Evolutionary conservation across 2,113 vertebrate genomes (phyloP).

Genomic region (Prunella himalayana): DNA sequence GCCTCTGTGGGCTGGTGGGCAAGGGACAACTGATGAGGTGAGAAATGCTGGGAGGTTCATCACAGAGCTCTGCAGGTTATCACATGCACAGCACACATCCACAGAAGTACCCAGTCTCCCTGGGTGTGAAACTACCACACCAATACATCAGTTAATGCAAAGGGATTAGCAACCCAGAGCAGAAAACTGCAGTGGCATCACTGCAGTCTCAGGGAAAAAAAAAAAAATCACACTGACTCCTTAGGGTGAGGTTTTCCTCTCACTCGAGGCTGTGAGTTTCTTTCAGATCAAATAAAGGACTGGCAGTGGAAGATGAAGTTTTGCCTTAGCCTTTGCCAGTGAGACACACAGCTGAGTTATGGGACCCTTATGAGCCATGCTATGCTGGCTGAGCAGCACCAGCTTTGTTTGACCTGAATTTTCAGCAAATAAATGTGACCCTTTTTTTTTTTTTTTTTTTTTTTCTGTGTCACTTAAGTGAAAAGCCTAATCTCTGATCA

Average conservation of each 20-base stretch:
- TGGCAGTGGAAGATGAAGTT: not conserved
- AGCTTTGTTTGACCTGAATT: not conserved
- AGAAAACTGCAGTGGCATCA: not conserved
- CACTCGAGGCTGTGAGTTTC: not conserved
- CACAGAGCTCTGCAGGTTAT: not conserved
- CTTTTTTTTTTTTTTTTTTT: not conserved
- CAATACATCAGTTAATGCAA: not conserved
- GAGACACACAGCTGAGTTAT: not conserved
- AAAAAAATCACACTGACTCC: not conserved
- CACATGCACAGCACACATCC: not conserved
- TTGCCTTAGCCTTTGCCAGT: not conserved
- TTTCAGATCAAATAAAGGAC: not conserved
- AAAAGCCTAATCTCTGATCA: slow-evolving; percentile 27
- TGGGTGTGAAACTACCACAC: not conserved
- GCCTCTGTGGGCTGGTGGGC: not conserved
- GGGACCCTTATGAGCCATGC: not conserved
- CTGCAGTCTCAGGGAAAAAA: not conserved
- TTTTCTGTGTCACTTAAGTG: not conserved
- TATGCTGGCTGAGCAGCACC: not conserved
- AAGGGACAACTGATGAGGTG: not conserved
- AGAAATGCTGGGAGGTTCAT: not conserved
- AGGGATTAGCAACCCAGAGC: not conserved
- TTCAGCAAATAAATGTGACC: not conserved
- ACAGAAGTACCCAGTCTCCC: not conserved
- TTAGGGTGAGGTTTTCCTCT: not conserved